Conservation (phyloP, 2,113 vertebrate genomes). For the Nothobranchius furzeri region DNA sequence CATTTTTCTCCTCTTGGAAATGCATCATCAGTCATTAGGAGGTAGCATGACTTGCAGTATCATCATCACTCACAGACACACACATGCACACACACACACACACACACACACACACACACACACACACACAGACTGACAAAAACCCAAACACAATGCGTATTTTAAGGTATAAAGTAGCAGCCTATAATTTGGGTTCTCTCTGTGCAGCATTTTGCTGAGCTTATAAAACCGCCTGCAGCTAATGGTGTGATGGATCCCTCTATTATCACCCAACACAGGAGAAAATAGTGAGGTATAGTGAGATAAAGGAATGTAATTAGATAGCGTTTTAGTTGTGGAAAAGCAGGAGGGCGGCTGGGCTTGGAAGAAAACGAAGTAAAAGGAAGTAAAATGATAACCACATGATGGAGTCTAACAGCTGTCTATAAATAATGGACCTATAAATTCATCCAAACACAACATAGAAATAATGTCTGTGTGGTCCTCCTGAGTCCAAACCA, state of each 20-base stretch:
- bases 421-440: constrained; percentile 3
- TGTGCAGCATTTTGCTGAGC: constrained; percentile 72
- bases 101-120: constrained; percentile 22
- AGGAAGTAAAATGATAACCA: constrained; percentile 37
- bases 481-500: neutral
- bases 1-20: constrained; percentile 69
- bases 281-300: constrained; percentile 51
- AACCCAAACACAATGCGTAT: constrained; percentile 58
- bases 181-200: constrained; percentile 70
- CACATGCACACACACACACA: constrained; percentile 16
- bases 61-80: constrained; percentile 60
- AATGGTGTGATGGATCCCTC: constrained; percentile 79
- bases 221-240: constrained; percentile 74
- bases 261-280: constrained; percentile 69
- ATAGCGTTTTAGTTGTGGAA: constrained; percentile 68
- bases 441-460: constrained; percentile 28
- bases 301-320: constrained; percentile 75
- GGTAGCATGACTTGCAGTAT: constrained; percentile 59
- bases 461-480: constrained; percentile 1
- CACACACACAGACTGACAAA: constrained; percentile 29
- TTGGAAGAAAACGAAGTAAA: constrained; percentile 19
- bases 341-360: constrained; percentile 42
- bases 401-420: constrained; percentile 36
- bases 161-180: constrained; percentile 71
- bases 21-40: constrained; percentile 76